phyloP scores from a whole-genome alignment of 2,888 invertebrate species.

The Cancer borealis region DNA sequence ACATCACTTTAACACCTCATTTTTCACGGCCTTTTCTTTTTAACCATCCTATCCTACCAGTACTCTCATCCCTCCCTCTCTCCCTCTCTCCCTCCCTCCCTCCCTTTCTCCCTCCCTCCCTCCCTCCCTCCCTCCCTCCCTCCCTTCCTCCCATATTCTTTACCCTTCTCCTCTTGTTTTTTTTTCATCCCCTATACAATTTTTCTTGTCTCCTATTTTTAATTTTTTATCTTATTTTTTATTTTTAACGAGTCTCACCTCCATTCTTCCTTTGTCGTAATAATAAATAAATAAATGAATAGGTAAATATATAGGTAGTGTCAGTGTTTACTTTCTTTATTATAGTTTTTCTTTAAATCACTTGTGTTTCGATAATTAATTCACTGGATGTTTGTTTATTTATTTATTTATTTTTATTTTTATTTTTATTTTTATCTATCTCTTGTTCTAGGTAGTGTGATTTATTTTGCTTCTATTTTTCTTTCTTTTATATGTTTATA shows the following conservation, averaged over 20 bases:
- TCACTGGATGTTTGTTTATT: too few relatives aligned
- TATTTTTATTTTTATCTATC: too few relatives aligned
- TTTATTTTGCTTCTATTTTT: background rate
- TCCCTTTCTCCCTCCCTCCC: background rate
- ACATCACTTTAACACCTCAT: background rate
- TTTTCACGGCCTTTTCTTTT: background rate
- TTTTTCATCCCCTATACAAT: too few relatives aligned
- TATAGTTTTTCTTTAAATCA: background rate
- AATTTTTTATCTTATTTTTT: too few relatives aligned
- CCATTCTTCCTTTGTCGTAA: too few relatives aligned
- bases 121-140: background rate
- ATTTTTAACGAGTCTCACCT: too few relatives aligned
- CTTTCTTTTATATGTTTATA: background rate
- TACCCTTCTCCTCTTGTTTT: background rate
- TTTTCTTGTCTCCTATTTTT: too few relatives aligned
- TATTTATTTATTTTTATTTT: too few relatives aligned
- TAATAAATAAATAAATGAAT: too few relatives aligned
- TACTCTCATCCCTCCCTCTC: background rate
- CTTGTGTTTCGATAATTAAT: slow-evolving; percentile 13
- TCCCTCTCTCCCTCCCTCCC: background rate
- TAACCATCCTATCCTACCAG: background rate
- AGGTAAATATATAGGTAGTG: background rate
- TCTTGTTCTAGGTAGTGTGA: background rate
- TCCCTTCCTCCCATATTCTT: background rate
- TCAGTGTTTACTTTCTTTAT: background rate